Conservation (phyloP, 2,113 vertebrate genomes). For the Elgaria multicarinata region DNA sequence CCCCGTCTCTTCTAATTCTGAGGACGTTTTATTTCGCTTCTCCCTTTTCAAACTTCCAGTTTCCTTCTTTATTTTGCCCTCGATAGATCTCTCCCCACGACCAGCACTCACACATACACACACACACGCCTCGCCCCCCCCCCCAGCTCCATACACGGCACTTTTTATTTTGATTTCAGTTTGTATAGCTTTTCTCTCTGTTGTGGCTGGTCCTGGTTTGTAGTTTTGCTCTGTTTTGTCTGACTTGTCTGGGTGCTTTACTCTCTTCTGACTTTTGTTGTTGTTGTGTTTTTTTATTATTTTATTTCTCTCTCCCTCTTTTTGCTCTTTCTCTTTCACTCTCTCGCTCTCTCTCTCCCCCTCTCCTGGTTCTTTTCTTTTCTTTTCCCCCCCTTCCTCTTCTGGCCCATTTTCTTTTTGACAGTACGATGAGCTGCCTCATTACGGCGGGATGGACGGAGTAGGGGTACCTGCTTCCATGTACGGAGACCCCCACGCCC, state of each 20-base stretch:
- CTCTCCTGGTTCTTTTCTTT: constrained; percentile 33
- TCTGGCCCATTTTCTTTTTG: constrained; percentile 70
- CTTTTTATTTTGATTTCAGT: constrained; percentile 65
- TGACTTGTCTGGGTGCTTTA: constrained; percentile 70
- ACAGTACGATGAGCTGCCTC: constrained; percentile 99
- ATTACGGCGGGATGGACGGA: constrained; percentile 99
- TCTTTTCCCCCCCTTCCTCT: constrained; percentile 28
- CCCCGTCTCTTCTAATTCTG: constrained; percentile 65
- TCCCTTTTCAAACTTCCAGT: constrained; percentile 63
- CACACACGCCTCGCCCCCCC: constrained; percentile 47
- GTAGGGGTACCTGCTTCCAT: constrained; percentile 96
- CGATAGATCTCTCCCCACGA: constrained; percentile 53
- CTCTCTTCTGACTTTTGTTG: constrained; percentile 78
- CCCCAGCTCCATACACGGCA: constrained; percentile 56
- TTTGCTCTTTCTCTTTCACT: constrained; percentile 61
- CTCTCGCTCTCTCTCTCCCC: not conserved
- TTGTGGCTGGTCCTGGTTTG: constrained; percentile 61
- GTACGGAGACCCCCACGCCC: constrained; percentile 98
- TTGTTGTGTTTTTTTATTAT: constrained; percentile 69
- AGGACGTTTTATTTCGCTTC: constrained; percentile 63
- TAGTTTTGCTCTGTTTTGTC: constrained; percentile 71
- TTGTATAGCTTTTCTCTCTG: constrained; percentile 61
- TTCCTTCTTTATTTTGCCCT: constrained; percentile 64
- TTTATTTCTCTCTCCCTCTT: constrained; percentile 34
- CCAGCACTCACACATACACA: not conserved